These are phyloP conservation scores for Galaxias olidus DNA, from an alignment of 2,797 vertebrate species.

Conservation along the genomic window DNA sequence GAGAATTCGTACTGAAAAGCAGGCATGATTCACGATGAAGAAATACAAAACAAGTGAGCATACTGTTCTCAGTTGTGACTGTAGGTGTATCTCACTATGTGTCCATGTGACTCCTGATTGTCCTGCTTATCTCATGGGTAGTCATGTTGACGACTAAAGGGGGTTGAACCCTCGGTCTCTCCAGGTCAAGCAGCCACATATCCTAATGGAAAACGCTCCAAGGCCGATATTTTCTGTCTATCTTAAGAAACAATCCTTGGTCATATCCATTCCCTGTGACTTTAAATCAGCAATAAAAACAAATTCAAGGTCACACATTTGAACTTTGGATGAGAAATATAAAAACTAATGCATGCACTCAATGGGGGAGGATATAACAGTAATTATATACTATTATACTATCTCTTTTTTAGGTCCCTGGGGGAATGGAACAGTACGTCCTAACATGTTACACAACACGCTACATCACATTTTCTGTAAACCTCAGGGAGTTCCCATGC, in stretches of 20 bases:
- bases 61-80: conserved; percentile 43
- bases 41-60: conserved; percentile 40
- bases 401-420: too few species aligned
- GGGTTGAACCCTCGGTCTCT: conserved; percentile 33
- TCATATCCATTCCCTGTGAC: too few species aligned
- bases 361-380: too few species aligned
- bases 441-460: conserved; percentile 55
- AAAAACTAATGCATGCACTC: too few species aligned
- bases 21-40: background rate
- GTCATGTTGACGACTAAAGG: conserved; percentile 32
- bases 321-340: too few species aligned
- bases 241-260: conserved; percentile 13
- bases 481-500: conserved; percentile 39
- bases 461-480: conserved; percentile 37
- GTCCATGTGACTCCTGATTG: conserved; percentile 38
- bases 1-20: background rate
- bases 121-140: conserved; percentile 22
- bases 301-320: too few species aligned
- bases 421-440: too few species aligned
- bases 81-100: conserved; percentile 44
- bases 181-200: conserved; percentile 46
- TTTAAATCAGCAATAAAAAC: too few species aligned
- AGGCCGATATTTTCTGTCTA: conserved; percentile 42
- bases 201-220: conserved; percentile 49
- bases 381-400: too few species aligned